Evolutionary conservation across 2,888 invertebrate genomes (phyloP).

Genomic region (Zaprionus lineosus): DNA sequence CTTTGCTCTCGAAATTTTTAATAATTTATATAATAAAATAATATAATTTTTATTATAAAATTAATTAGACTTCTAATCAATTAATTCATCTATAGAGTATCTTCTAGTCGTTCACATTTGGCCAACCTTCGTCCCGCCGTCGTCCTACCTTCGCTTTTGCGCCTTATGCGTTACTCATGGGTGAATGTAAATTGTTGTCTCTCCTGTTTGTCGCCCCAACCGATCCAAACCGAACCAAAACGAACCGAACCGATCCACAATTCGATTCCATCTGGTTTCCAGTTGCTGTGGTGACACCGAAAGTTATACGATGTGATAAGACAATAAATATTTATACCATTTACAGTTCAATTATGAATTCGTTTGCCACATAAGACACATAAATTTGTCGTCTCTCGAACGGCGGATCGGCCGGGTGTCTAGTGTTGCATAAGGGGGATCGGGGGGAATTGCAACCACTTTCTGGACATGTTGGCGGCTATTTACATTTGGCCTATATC

Average conservation of each 20-base stretch:
- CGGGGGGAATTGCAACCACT: conserved; percentile 9
- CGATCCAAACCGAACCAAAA: no score
- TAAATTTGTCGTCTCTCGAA: conserved; percentile 58
- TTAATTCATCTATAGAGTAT: conserved; percentile 3
- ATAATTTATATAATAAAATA: neutral
- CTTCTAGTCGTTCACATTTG: neutral
- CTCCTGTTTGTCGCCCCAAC: conserved; percentile 30
- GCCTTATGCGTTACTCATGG: conserved; percentile 45
- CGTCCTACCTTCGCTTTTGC: conserved; percentile 41
- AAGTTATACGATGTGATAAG: conserved; percentile 82
- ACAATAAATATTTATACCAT: conserved; percentile 81
- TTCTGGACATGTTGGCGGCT: conserved; percentile 27
- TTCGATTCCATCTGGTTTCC: conserved; percentile 44
- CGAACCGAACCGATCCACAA: no score
- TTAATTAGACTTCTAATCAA: neutral
- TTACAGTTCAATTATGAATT: conserved; percentile 76
- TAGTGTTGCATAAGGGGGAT: no score
- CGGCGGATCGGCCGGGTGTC: no score
- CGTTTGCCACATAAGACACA: conserved; percentile 56
- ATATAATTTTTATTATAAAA: neutral
- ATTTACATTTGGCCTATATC: conserved; percentile 11
- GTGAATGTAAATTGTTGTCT: conserved; percentile 55
- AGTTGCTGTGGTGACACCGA: conserved; percentile 77
- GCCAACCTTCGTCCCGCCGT: accelerated
- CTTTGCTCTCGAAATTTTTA: no score